phyloP scores from a whole-genome alignment of 1,140 invertebrate species.

The Hylaeus anthracinus region DNA sequence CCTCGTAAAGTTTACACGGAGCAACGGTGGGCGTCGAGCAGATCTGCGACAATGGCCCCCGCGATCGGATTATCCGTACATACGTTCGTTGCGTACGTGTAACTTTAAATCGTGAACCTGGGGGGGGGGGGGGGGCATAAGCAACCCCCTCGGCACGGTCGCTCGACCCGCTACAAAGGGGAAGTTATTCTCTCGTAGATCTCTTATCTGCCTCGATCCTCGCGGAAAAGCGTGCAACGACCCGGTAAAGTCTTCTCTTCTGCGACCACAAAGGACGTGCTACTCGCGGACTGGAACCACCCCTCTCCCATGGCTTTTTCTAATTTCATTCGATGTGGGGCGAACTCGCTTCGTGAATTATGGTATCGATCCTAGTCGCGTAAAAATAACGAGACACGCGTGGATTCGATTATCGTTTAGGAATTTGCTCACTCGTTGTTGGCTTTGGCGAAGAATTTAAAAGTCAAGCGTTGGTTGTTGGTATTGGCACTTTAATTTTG shows the following conservation, averaged over 20 bases:
- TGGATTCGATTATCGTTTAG: too few species aligned
- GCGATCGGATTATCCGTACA: slow-evolving; percentile 50
- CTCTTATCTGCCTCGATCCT: slow-evolving; percentile 66
- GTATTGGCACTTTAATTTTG: too few species aligned
- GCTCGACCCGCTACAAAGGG: slow-evolving; percentile 51
- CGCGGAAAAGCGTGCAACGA: slow-evolving; percentile 67
- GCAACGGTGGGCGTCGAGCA: slow-evolving; percentile 18
- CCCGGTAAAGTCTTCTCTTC: slow-evolving; percentile 65
- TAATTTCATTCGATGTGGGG: slow-evolving; percentile 35
- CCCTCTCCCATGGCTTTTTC: slow-evolving; percentile 5
- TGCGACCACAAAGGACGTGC: slow-evolving; percentile 13
- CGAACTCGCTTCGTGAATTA: background rate
- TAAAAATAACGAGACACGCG: too few species aligned
- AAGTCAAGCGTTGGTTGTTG: too few species aligned
- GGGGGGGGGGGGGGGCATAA: slow-evolving; percentile 20
- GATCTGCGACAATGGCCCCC: slow-evolving; percentile 22
- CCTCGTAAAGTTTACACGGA: slow-evolving; percentile 20
- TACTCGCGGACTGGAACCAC: slow-evolving; percentile 15
- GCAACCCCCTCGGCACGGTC: slow-evolving; percentile 31
- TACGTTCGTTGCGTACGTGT: slow-evolving; percentile 40
- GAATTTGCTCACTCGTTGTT: too few species aligned
- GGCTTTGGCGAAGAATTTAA: too few species aligned
- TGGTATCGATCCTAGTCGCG: too few species aligned
- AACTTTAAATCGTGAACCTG: slow-evolving; percentile 54
- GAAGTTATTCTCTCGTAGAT: slow-evolving; percentile 65